A percentile compares a stretch with the other conserved stretches of the same genome.
Evolutionary conservation across 2,797 vertebrate genomes (phyloP).

Genomic region (Smutsia temminckii): DNA sequence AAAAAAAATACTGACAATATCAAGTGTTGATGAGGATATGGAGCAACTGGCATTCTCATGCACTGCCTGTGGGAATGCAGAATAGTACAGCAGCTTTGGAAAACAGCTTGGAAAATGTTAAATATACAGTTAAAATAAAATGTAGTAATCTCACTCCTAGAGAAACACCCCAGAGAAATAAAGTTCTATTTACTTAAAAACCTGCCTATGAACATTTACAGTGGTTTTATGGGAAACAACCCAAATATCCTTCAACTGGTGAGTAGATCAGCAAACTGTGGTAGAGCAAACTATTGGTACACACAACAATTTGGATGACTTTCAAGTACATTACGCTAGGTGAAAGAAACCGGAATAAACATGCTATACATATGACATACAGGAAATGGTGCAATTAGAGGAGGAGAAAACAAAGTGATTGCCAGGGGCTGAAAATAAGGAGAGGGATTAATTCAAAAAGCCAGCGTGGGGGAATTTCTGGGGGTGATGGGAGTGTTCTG

Average conservation of each 20-base stretch:
- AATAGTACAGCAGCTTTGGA: background rate
- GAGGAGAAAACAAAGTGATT: background rate
- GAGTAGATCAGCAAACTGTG: background rate
- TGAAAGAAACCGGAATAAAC: background rate
- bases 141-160: background rate
- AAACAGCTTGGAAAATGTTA: background rate
- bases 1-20: background rate
- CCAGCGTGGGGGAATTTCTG: background rate
- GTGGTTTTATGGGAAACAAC: background rate
- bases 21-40: background rate
- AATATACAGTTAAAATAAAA: background rate
- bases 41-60: background rate
- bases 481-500: background rate
- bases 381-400: background rate
- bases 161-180: background rate
- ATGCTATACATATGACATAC: background rate
- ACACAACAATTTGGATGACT: background rate
- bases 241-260: background rate
- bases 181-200: conserved; percentile 40
- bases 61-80: background rate
- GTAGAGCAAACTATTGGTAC: background rate
- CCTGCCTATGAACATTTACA: background rate
- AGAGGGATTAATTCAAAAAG: background rate
- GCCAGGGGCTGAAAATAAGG: background rate
- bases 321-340: background rate